phyloP scores from a whole-genome alignment of 2,797 vertebrate genomes.

The Neomorphus geoffroyi region DNA sequence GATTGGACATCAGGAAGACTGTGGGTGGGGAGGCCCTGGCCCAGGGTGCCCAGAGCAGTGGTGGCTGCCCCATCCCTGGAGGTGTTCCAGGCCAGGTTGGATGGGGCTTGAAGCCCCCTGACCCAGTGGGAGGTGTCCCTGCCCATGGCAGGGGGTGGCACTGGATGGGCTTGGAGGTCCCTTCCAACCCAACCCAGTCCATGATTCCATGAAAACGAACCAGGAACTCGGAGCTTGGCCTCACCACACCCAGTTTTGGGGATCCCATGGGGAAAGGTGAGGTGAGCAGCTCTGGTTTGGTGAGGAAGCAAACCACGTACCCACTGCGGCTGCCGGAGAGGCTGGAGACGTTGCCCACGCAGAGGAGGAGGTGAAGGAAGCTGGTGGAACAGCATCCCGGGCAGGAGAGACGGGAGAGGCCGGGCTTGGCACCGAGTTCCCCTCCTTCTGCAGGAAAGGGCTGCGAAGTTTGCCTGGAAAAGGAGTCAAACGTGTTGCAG shows the following conservation, averaged over 20 bases:
- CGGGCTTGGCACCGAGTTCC: slow-evolving; percentile 68
- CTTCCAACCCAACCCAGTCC: no score
- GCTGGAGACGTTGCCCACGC: not conserved
- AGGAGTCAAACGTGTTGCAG: not conserved
- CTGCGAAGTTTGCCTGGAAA: slow-evolving; percentile 90
- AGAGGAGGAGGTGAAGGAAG: not conserved
- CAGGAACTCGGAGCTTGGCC: accelerated
- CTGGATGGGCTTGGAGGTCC: no score
- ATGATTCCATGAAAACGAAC: not conserved
- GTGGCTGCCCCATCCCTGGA: no score
- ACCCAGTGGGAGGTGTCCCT: no score
- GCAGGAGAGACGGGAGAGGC: slow-evolving; percentile 72
- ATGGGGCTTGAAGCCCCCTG: no score
- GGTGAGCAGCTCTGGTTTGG: not conserved
- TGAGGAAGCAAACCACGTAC: not conserved
- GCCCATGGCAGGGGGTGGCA: no score
- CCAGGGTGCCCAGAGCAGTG: no score
- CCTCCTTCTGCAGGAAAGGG: slow-evolving; percentile 92
- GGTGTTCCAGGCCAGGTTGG: no score
- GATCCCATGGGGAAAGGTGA: not conserved
- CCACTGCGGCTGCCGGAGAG: slow-evolving; percentile 26
- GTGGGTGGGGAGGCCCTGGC: no score
- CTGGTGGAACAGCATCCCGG: not conserved
- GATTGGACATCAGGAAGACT: no score
- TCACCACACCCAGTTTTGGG: accelerated